Conservation (phyloP, 2,888 invertebrate species). For the Leucophenga montana region DNA sequence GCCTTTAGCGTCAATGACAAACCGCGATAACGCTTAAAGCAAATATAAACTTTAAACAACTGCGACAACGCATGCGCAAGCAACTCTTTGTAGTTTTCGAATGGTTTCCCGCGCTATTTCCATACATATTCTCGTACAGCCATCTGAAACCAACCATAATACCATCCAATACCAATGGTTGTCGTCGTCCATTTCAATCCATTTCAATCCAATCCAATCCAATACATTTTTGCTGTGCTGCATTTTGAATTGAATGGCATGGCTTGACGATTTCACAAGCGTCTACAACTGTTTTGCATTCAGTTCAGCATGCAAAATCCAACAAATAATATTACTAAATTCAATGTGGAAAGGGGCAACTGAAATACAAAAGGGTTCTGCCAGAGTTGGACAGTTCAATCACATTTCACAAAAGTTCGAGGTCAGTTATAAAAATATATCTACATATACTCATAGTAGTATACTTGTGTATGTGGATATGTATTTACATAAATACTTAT, state of each 20-base stretch:
- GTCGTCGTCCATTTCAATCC: conserved; percentile 11
- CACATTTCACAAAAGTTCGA: conserved; percentile 70
- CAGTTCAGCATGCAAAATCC: conserved; percentile 37
- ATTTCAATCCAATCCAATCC: not conserved
- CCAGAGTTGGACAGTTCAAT: conserved; percentile 61
- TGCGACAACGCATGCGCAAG: not conserved
- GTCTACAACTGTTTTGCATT: conserved; percentile 49
- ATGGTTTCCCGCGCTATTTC: conserved; percentile 9
- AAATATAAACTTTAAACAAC: not conserved
- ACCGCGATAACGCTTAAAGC: conserved; percentile 14
- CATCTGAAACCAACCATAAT: not conserved
- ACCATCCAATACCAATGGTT: not conserved
- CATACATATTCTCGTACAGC: not conserved
- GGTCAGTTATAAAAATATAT: conserved; percentile 66
- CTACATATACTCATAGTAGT: not conserved
- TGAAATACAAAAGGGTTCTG: conserved; percentile 27
- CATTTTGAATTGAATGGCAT: not conserved
- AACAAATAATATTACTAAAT: conserved; percentile 59
- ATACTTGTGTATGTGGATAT: not conserved
- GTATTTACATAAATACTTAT: not conserved
- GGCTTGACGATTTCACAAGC: not conserved
- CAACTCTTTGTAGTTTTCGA: not conserved
- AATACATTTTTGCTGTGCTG: no score
- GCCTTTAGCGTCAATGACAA: conserved; percentile 58
- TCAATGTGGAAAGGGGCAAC: not conserved